These are phyloP conservation scores for Mizuhopecten yessoensis DNA, from an alignment of 1,140 invertebrate species.

Conservation along the genomic window DNA sequence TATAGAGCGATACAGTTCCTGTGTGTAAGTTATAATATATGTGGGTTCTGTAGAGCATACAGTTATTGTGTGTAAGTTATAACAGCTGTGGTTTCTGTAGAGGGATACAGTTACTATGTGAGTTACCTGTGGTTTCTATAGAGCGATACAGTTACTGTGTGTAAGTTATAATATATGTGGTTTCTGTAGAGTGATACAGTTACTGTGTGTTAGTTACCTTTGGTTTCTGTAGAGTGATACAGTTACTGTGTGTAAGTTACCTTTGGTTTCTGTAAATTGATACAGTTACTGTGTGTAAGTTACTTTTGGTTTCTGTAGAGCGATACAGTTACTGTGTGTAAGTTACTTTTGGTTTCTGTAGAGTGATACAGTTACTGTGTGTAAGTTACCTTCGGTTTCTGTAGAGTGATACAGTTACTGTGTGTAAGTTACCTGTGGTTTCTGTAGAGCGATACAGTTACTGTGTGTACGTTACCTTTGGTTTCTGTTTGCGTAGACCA, in stretches of 20 bases:
- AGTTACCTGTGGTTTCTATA: slow-evolving; percentile 75
- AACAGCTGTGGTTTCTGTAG: slow-evolving; percentile 73
- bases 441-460: too few species aligned
- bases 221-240: slow-evolving; percentile 75
- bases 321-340: slow-evolving; percentile 44
- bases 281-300: slow-evolving; percentile 68
- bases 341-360: slow-evolving; percentile 75
- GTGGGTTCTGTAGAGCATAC: slow-evolving; percentile 66
- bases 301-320: slow-evolving; percentile 74
- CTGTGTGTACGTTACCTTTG: slow-evolving; percentile 74
- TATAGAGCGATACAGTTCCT: too few species aligned
- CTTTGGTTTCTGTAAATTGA: too few species aligned
- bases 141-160: too few species aligned
- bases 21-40: too few species aligned
- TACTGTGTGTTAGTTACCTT: too few species aligned
- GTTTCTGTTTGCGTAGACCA: slow-evolving; percentile 77
- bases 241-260: too few species aligned
- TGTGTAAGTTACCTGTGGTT: slow-evolving; percentile 77
- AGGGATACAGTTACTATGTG: too few species aligned
- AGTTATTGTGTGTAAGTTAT: slow-evolving; percentile 65
- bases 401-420: slow-evolving; percentile 76
- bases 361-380: too few species aligned
- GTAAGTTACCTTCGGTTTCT: slow-evolving; percentile 76
- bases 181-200: too few species aligned
- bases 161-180: too few species aligned